Evolutionary conservation across 53 echinoderm and acorn worm species (phyloP).

Genomic region (Antedon mediterranea): DNA sequence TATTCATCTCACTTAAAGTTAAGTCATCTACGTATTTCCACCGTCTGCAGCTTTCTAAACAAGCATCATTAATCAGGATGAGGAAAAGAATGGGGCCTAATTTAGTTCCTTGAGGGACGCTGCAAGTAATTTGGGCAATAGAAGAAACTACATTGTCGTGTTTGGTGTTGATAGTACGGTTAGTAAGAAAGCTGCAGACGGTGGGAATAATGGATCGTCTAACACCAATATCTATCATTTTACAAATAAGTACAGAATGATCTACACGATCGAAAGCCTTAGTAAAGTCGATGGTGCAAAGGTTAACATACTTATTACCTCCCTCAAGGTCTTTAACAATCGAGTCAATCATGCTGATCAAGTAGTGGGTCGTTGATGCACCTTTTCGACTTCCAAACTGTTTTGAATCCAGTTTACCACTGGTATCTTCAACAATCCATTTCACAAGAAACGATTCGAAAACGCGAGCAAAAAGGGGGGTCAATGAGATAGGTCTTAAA

Average conservation of each 20-base stretch:
- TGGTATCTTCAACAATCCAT: not conserved
- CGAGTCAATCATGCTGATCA: not conserved
- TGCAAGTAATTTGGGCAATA: not conserved
- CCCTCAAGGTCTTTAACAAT: not conserved
- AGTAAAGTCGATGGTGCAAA: not conserved
- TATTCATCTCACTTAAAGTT: not conserved
- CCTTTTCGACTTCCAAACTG: not conserved
- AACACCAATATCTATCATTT: not conserved
- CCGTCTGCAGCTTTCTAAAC: not conserved
- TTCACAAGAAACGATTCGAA: not conserved
- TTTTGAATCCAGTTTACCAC: not conserved
- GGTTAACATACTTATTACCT: not conserved
- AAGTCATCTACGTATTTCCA: too few species aligned
- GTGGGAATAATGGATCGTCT: slow-evolving; percentile 11
- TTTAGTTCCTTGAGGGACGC: slow-evolving; percentile 5
- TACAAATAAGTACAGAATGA: not conserved
- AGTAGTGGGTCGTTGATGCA: not conserved
- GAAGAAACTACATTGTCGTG: not conserved
- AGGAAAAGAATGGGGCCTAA: slow-evolving; percentile 17
- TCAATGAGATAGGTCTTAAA: not conserved
- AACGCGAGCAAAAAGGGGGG: not conserved
- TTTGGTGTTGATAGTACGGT: slow-evolving; percentile 6
- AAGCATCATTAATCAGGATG: slow-evolving; percentile 4
- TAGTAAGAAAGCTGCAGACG: slow-evolving; percentile 15
- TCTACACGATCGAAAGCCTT: not conserved